Conservation (phyloP, 2,113 vertebrate species). For the Atherinomorus stipes region DNA sequence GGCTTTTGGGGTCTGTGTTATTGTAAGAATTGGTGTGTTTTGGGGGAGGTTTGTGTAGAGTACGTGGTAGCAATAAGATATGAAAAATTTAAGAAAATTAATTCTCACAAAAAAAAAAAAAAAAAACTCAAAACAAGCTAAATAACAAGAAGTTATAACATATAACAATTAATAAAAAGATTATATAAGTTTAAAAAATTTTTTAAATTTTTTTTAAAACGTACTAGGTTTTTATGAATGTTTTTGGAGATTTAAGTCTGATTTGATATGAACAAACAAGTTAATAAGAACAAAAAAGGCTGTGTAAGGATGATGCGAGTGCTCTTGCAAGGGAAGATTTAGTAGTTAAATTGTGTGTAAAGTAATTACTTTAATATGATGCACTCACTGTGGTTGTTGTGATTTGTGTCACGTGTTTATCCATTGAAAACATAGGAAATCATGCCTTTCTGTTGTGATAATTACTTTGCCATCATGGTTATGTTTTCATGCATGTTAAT, state of each 20-base stretch:
- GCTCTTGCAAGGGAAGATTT: background rate
- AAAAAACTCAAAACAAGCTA: no score
- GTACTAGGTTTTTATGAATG: background rate
- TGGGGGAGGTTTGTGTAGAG: no score
- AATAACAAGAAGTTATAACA: no score
- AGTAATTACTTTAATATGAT: background rate
- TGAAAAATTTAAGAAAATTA: no score
- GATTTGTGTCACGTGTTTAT: background rate
- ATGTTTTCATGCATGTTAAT: conserved; percentile 7
- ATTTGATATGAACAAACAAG: background rate
- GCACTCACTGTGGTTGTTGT: background rate
- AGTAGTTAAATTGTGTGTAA: background rate
- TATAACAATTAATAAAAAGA: no score
- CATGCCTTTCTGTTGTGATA: background rate
- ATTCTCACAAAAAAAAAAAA: no score
- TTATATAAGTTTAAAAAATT: no score
- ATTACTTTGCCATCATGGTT: background rate
- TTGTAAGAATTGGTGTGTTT: no score
- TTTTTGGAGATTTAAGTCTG: conserved; percentile 22
- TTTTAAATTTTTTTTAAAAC: no score
- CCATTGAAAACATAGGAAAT: background rate
- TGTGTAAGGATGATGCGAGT: background rate
- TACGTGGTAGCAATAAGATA: no score
- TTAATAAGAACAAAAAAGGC: background rate
- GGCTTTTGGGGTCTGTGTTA: no score